A percentile compares a stretch with the other conserved stretches of the same genome.
These are phyloP conservation scores for Urocyon cinereoargenteus DNA, from an alignment of 2,797 vertebrate genomes.

Conservation along the genomic window DNA sequence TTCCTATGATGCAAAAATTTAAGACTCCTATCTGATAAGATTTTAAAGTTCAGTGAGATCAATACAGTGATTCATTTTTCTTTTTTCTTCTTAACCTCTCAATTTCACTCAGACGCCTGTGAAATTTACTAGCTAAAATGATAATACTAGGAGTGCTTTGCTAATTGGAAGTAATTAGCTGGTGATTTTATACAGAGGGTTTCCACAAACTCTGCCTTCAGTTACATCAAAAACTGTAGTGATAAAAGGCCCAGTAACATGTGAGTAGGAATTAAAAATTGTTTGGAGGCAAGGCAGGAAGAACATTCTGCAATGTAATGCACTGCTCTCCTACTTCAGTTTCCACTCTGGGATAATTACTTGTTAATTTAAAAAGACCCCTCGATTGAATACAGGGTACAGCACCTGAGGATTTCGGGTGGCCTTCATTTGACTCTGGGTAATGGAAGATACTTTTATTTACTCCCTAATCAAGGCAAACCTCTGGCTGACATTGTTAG, in stretches of 20 bases:
- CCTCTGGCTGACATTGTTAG: not conserved
- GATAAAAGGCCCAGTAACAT: not conserved
- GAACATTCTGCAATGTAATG: not conserved
- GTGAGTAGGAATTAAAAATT: not conserved
- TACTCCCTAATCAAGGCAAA: constrained; percentile 1
- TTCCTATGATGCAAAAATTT: not conserved
- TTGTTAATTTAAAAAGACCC: not conserved
- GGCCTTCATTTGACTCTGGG: not conserved
- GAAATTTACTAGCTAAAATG: constrained; percentile 9
- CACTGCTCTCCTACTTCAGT: not conserved
- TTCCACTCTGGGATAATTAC: not conserved
- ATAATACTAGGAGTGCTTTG: not conserved
- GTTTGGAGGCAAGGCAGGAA: not conserved
- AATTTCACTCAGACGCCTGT: not conserved
- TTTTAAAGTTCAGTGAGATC: constrained; percentile 47
- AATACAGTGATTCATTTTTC: not conserved
- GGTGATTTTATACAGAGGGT: not conserved
- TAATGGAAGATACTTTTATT: constrained; percentile 41
- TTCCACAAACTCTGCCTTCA: not conserved
- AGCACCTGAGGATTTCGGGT: not conserved
- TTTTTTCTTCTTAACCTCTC: constrained; percentile 26
- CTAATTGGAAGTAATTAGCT: not conserved
- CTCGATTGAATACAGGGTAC: not conserved
- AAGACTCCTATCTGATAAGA: not conserved
- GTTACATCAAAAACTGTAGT: not conserved